A percentile compares a stretch with the other conserved stretches of the same genome.
Evolutionary conservation across 2,888 invertebrate species (phyloP).

Genomic region (Leptothorax acervorum): DNA sequence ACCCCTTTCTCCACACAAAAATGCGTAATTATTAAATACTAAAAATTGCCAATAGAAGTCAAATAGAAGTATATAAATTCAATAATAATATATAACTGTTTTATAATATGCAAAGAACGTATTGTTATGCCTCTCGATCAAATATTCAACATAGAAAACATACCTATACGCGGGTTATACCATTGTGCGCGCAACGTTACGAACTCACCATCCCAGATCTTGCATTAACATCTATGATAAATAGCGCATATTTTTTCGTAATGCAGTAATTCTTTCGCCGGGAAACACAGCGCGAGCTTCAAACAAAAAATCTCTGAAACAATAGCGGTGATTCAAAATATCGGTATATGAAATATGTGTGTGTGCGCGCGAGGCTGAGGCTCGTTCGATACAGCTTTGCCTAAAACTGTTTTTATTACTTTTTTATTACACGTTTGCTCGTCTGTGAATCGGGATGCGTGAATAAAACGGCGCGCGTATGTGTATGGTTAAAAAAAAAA

Average conservation of each 20-base stretch:
- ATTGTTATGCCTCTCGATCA: not conserved
- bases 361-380: constrained; percentile 15
- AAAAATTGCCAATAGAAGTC: not conserved
- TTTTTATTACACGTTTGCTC: constrained; percentile 43
- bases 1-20: not conserved
- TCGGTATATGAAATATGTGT: constrained; percentile 19
- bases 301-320: constrained; percentile 39
- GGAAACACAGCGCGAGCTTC: not conserved
- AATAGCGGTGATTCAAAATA: constrained; percentile 42
- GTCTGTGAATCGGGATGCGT: constrained; percentile 33
- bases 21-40: not conserved
- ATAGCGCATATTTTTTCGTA: constrained; percentile 39
- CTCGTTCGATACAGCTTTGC: constrained; percentile 50
- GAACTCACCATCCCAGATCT: constrained; percentile 8
- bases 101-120: constrained; percentile 6
- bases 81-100: constrained; percentile 1
- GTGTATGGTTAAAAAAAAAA: constrained; percentile 38
- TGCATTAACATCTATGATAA: constrained; percentile 44
- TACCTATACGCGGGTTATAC: not conserved
- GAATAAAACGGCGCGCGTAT: constrained; percentile 19
- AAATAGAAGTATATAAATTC: not conserved
- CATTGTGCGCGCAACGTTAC: not conserved
- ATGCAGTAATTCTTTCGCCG: constrained; percentile 34
- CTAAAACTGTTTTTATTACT: constrained; percentile 58
- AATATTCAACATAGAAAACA: constrained; percentile 25